phyloP scores from a whole-genome alignment of 2,888 invertebrate genomes.

The Eupithecia abbreviata region DNA sequence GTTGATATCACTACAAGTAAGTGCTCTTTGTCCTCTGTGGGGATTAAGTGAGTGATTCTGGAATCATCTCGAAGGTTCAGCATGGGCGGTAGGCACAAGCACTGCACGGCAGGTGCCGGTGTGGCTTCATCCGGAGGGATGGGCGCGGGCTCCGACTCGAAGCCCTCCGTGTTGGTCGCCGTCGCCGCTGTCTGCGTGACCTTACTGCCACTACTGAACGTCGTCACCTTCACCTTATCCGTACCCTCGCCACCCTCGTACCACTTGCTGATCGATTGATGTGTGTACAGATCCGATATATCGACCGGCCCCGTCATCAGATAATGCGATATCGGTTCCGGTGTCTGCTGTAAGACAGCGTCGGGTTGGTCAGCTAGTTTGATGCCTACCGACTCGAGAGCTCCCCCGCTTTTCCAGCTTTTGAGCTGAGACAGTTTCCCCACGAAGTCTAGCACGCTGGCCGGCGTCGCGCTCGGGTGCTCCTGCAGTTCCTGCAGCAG shows the following conservation, averaged over 20 bases:
- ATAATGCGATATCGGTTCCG: conserved; percentile 72
- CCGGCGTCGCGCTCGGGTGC: conserved; percentile 57
- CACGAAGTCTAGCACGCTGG: conserved; percentile 73
- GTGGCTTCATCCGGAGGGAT: conserved; percentile 73
- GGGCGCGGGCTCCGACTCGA: conserved; percentile 70
- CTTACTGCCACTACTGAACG: conserved; percentile 64
- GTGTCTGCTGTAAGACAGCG: conserved; percentile 60
- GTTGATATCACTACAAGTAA: conserved; percentile 85
- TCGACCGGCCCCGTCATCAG: conserved; percentile 79
- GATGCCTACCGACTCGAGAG: conserved; percentile 72
- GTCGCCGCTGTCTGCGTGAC: conserved; percentile 69
- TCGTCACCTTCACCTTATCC: conserved; percentile 70
- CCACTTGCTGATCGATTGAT: conserved; percentile 60
- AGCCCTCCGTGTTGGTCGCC: conserved; percentile 77
- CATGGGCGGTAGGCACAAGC: conserved; percentile 80
- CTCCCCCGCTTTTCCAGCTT: conserved; percentile 74
- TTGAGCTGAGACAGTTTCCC: conserved; percentile 76
- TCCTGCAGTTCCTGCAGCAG: conserved; percentile 71
- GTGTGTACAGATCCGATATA: conserved; percentile 64
- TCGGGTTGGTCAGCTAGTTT: conserved; percentile 76
- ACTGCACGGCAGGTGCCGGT: conserved; percentile 83
- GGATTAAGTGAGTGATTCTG: conserved; percentile 85
- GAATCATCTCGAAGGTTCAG: conserved; percentile 78
- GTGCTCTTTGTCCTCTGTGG: conserved; percentile 88
- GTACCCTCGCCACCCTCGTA: conserved; percentile 74